phyloP scores from a whole-genome alignment of 64 coral and sea anemone species.

The Stichodactyla helianthus region DNA sequence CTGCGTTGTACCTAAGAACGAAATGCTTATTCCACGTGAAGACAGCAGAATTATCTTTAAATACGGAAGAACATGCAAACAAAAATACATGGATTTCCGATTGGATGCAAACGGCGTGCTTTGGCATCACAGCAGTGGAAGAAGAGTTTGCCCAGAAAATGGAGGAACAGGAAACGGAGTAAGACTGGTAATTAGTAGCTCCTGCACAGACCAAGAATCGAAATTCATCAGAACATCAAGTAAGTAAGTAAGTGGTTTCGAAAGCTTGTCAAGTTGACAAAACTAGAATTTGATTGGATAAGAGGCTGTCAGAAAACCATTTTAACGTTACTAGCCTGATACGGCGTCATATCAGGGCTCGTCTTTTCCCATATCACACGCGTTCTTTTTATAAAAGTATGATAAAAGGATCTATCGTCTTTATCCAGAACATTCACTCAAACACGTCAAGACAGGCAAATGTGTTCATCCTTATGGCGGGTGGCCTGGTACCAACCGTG shows the following conservation, averaged over 20 bases:
- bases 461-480: conserved; percentile 47
- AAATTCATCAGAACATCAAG: conserved; percentile 59
- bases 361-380: too few species aligned
- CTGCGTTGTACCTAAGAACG: conserved; percentile 47
- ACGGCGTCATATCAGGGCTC: too few species aligned
- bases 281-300: too few species aligned
- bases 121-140: conserved; percentile 63
- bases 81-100: conserved; percentile 52
- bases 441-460: conserved; percentile 44
- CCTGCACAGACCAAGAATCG: conserved; percentile 34
- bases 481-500: conserved; percentile 26
- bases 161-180: conserved; percentile 41
- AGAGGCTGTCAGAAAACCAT: too few species aligned
- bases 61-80: conserved; percentile 28
- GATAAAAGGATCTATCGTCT: too few species aligned
- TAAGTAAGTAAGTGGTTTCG: too few species aligned
- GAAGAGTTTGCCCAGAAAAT: conserved; percentile 62
- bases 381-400: too few species aligned
- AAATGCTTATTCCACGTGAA: conserved; percentile 21
- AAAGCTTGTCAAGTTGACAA: too few species aligned
- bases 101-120: conserved; percentile 56
- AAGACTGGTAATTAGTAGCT: conserved; percentile 58
- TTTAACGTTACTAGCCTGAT: too few species aligned
- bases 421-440: conserved; percentile 29
- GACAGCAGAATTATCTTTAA: conserved; percentile 37